phyloP scores from a whole-genome alignment of 2,113 vertebrate species.

The Colossoma macropomum region DNA sequence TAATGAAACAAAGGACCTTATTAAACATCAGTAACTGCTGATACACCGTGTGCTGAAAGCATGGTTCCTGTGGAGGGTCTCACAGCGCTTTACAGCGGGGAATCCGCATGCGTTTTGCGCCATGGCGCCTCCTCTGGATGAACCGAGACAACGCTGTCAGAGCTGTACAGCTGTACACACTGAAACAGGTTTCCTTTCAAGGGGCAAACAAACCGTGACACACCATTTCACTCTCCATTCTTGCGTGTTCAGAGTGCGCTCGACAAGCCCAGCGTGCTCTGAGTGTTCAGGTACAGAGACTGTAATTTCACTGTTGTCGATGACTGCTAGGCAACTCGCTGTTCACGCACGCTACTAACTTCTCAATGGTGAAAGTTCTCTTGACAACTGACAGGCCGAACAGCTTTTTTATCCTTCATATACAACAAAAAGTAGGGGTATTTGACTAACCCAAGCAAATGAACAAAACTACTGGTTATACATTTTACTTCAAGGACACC shows the following conservation, averaged over 20 bases:
- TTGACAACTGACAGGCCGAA: background rate
- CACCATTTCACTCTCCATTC: background rate
- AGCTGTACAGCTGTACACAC: background rate
- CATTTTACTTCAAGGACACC: no score
- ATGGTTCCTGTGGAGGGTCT: constrained; percentile 60
- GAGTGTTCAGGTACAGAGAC: background rate
- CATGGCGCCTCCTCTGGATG: constrained; percentile 47
- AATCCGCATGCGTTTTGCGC: constrained; percentile 56
- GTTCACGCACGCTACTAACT: background rate
- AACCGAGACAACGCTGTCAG: constrained; percentile 1
- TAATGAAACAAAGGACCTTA: background rate
- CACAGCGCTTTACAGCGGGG: constrained; percentile 44
- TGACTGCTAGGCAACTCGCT: background rate
- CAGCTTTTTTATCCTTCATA: background rate
- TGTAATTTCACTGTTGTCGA: constrained; percentile 6
- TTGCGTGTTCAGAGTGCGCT: background rate
- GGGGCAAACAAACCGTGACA: background rate
- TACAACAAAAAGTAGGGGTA: background rate
- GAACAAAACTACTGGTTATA: no score
- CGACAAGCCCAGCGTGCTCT: background rate
- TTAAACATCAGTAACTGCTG: background rate
- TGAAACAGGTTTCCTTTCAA: background rate
- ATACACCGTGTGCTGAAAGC: background rate
- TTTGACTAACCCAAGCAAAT: background rate
- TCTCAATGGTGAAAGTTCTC: background rate